A percentile compares a stretch with the other conserved stretches of the same genome.
Conservation (phyloP, 1,140 invertebrate genomes). For the Fopius arisanus region DNA sequence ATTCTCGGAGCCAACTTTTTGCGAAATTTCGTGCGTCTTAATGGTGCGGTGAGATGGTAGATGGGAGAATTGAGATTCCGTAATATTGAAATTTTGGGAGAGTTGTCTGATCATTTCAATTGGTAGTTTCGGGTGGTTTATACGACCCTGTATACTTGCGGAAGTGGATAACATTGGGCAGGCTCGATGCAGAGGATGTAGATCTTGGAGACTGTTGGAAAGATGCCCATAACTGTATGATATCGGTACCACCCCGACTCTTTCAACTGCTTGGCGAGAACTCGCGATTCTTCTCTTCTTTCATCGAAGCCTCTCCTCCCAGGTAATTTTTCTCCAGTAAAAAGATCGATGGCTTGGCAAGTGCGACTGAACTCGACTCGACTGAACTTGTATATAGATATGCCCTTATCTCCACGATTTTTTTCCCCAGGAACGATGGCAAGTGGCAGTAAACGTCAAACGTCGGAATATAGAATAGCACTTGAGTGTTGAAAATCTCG, state of each 20-base stretch:
- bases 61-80: background rate
- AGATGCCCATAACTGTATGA: background rate
- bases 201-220: background rate
- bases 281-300: background rate
- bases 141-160: slow-evolving; percentile 3
- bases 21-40: background rate
- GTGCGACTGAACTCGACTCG: background rate
- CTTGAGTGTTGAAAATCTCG: background rate
- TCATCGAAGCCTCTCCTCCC: background rate
- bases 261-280: background rate
- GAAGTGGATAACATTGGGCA: slow-evolving; percentile 3
- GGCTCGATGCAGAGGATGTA: background rate
- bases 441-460: slow-evolving; percentile 13
- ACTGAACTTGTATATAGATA: background rate
- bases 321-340: background rate
- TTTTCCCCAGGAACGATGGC: background rate
- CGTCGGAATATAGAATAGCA: slow-evolving; percentile 1
- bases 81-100: slow-evolving; percentile 1
- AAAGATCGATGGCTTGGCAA: slow-evolving; percentile 6
- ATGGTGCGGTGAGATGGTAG: background rate
- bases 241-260: background rate
- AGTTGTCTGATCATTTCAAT: background rate
- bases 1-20: background rate
- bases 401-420: background rate
- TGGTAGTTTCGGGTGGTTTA: background rate